These are phyloP conservation scores for Diceros bicornis DNA, from an alignment of 2,797 vertebrate genomes.

Conservation along the genomic window DNA sequence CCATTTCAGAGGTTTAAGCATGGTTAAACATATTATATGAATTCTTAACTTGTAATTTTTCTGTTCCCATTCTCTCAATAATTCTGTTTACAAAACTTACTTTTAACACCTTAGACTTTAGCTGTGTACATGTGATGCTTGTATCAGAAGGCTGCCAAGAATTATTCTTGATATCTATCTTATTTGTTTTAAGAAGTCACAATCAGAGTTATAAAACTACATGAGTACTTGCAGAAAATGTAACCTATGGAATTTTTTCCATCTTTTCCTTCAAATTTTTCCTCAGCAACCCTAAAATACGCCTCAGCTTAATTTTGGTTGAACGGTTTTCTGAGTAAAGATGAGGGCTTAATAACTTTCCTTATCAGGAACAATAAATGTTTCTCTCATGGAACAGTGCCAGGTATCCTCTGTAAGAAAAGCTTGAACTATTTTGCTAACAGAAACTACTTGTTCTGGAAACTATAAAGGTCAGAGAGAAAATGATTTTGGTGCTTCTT, in stretches of 20 bases:
- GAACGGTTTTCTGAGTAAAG: constrained; percentile 85
- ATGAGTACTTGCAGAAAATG: constrained; percentile 72
- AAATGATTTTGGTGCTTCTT: constrained; percentile 90
- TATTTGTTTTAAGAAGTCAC: constrained; percentile 73
- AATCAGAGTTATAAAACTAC: constrained; percentile 75
- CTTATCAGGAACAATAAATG: constrained; percentile 84
- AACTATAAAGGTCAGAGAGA: constrained; percentile 90
- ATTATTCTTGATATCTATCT: constrained; percentile 80
- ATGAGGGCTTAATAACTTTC: constrained; percentile 86
- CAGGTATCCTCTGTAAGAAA: constrained; percentile 88
- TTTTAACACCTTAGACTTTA: constrained; percentile 65
- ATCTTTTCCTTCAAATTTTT: constrained; percentile 78
- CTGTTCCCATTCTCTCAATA: not conserved
- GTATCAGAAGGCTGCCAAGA: constrained; percentile 74
- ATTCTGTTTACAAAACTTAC: constrained; percentile 57
- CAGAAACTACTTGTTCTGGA: constrained; percentile 87
- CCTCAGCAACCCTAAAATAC: constrained; percentile 80
- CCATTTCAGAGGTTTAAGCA: not conserved
- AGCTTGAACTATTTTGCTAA: constrained; percentile 88
- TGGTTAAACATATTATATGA: not conserved
- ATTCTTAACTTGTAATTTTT: not conserved
- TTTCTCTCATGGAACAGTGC: constrained; percentile 79
- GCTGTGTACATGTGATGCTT: constrained; percentile 24
- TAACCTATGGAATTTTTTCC: constrained; percentile 71
- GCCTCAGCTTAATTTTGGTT: constrained; percentile 83